Conservation (phyloP, 2,797 vertebrate genomes). For the Anabas testudineus region DNA sequence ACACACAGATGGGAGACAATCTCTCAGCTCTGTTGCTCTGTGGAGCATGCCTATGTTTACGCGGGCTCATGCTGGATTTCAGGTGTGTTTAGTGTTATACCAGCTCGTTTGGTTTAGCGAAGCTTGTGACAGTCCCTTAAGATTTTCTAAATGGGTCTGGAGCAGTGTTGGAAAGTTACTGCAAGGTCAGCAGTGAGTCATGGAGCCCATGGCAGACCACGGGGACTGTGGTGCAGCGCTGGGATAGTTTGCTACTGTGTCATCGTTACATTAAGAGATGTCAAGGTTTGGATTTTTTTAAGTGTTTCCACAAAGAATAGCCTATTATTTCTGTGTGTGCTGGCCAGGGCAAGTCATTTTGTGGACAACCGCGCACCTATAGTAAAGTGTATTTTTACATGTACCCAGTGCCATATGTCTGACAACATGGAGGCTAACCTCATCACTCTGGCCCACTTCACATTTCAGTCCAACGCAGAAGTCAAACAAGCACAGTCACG, state of each 20-base stretch:
- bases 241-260: slow-evolving; percentile 74
- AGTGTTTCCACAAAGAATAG: slow-evolving; percentile 49
- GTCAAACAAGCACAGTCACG: slow-evolving; percentile 79
- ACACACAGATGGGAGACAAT: slow-evolving; percentile 58
- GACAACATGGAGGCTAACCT: slow-evolving; percentile 57
- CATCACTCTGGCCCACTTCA: slow-evolving; percentile 30
- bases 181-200: slow-evolving; percentile 77
- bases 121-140: slow-evolving; percentile 49
- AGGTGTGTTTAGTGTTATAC: slow-evolving; percentile 61
- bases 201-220: slow-evolving; percentile 50
- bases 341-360: slow-evolving; percentile 42
- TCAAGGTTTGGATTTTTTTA: slow-evolving; percentile 65
- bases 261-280: slow-evolving; percentile 58
- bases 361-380: slow-evolving; percentile 50
- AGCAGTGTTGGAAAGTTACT: slow-evolving; percentile 54
- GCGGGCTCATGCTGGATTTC: slow-evolving; percentile 29
- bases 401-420: slow-evolving; percentile 47
- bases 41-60: slow-evolving; percentile 16
- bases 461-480: slow-evolving; percentile 52
- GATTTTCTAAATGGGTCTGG: slow-evolving; percentile 64
- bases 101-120: slow-evolving; percentile 24
- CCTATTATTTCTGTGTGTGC: slow-evolving; percentile 22
- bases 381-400: slow-evolving; percentile 66
- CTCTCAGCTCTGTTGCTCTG: slow-evolving; percentile 28
- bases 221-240: slow-evolving; percentile 40